phyloP scores from a whole-genome alignment of 1,140 invertebrate genomes.

The Bursaphelenchus mucronatus region DNA sequence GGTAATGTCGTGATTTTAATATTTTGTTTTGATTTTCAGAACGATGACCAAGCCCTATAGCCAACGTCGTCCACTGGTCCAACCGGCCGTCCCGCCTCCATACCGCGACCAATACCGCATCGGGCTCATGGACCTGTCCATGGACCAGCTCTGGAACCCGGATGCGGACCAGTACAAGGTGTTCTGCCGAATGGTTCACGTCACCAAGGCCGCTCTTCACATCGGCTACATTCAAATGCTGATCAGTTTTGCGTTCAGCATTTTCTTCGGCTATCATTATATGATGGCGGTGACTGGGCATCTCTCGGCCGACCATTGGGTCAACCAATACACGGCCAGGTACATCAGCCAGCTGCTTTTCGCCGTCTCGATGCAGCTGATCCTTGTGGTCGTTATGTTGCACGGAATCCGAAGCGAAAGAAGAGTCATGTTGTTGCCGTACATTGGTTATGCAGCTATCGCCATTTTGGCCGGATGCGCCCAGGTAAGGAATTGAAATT shows the following conservation, averaged over 20 bases:
- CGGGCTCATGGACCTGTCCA: constrained; percentile 35
- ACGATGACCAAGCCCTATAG: constrained; percentile 20
- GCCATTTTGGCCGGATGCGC: constrained; percentile 52
- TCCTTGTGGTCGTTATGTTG: constrained; percentile 56
- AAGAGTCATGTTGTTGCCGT: constrained; percentile 51
- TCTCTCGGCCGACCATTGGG: constrained; percentile 48
- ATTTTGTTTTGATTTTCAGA: background rate
- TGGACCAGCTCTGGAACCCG: constrained; percentile 53
- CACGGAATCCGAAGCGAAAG: constrained; percentile 53
- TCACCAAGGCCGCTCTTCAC: constrained; percentile 50
- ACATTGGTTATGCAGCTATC: constrained; percentile 55
- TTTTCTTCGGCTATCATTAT: constrained; percentile 51
- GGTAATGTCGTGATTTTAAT: background rate
- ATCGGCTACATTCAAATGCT: constrained; percentile 53
- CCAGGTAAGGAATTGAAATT: constrained; percentile 23
- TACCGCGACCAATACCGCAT: constrained; percentile 29
- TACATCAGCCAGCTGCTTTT: constrained; percentile 50
- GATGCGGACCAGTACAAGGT: constrained; percentile 55
- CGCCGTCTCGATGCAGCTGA: constrained; percentile 51
- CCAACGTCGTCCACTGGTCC: constrained; percentile 14
- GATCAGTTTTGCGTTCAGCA: constrained; percentile 38
- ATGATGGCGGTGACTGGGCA: constrained; percentile 45
- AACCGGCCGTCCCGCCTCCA: constrained; percentile 2
- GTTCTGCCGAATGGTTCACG: constrained; percentile 52
- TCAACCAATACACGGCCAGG: constrained; percentile 49